phyloP scores from a whole-genome alignment of 2,113 vertebrate genomes.

The Steatornis caripensis region DNA sequence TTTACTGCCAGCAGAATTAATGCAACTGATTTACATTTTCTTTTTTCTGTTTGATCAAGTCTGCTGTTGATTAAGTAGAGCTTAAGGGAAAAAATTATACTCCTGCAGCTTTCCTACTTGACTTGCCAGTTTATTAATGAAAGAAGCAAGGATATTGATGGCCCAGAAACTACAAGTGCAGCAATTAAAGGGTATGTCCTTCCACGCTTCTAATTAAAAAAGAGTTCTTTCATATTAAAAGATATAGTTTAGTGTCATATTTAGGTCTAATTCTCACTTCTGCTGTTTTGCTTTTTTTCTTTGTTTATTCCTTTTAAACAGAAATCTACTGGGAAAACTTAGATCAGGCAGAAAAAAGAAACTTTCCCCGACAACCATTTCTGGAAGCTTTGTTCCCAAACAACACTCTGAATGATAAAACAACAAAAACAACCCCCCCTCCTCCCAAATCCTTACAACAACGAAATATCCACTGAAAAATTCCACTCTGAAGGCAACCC shows the following conservation, averaged over 20 bases:
- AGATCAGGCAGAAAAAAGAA: constrained; percentile 35
- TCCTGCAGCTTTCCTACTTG: constrained; percentile 67
- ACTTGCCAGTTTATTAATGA: constrained; percentile 82
- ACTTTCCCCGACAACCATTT: constrained; percentile 20
- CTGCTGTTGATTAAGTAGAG: constrained; percentile 78
- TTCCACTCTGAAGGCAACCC: neutral
- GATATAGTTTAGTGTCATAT: constrained; percentile 55
- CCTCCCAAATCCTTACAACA: neutral
- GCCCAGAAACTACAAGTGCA: constrained; percentile 73
- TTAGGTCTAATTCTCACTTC: constrained; percentile 39
- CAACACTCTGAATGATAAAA: neutral
- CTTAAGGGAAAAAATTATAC: constrained; percentile 67
- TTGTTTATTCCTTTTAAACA: constrained; percentile 14
- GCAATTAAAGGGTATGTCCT: constrained; percentile 77
- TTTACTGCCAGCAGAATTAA: constrained; percentile 72
- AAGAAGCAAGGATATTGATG: constrained; percentile 76
- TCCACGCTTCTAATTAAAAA: constrained; percentile 73
- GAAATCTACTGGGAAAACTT: constrained; percentile 20
- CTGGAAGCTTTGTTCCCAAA: constrained; percentile 43
- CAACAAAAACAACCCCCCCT: neutral
- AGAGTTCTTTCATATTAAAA: constrained; percentile 60
- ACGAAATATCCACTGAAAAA: neutral
- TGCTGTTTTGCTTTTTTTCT: neutral
- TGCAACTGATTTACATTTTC: constrained; percentile 75
- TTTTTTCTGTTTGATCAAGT: constrained; percentile 72